phyloP scores from a whole-genome alignment of 1,140 invertebrate genomes.

The Drosophila sechellia region DNA sequence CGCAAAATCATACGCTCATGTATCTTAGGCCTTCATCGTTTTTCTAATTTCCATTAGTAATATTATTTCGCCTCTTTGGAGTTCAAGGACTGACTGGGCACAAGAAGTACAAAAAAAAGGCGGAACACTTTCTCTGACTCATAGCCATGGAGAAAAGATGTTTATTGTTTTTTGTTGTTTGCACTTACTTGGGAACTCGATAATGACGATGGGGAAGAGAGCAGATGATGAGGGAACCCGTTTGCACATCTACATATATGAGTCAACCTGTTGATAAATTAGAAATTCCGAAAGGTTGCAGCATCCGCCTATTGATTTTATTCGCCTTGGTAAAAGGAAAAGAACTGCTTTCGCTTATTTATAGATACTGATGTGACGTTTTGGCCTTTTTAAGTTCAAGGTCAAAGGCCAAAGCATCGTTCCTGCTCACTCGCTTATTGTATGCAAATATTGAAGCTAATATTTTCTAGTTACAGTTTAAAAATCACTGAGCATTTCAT shows the following conservation, averaged over 20 bases:
- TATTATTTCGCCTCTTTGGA: conserved; percentile 2
- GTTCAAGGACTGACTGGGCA: conserved; percentile 36
- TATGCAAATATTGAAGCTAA: too few relatives aligned
- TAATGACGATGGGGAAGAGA: conserved; percentile 29
- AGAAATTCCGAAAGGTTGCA: conserved; percentile 16
- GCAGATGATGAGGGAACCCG: conserved; percentile 41
- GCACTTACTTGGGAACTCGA: conserved; percentile 51
- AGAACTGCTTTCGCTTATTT: neutral
- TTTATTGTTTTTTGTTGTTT: conserved; percentile 42
- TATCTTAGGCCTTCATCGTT: conserved; percentile 17
- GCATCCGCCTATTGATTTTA: conserved; percentile 34
- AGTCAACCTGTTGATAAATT: conserved; percentile 27
- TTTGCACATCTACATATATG: conserved; percentile 25
- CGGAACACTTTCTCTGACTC: conserved; percentile 51
- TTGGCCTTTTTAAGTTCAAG: conserved; percentile 17
- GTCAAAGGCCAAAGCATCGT: neutral
- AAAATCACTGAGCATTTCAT: neutral
- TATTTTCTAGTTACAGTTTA: neutral
- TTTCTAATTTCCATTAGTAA: conserved; percentile 26
- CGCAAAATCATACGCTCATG: neutral
- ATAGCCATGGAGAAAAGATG: conserved; percentile 10
- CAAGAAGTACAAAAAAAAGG: neutral
- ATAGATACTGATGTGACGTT: conserved; percentile 13
- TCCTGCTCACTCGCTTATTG: too few relatives aligned
- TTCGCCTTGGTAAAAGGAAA: neutral